Conservation (phyloP, 1,140 invertebrate species). For the Ceratina calcarata region DNA sequence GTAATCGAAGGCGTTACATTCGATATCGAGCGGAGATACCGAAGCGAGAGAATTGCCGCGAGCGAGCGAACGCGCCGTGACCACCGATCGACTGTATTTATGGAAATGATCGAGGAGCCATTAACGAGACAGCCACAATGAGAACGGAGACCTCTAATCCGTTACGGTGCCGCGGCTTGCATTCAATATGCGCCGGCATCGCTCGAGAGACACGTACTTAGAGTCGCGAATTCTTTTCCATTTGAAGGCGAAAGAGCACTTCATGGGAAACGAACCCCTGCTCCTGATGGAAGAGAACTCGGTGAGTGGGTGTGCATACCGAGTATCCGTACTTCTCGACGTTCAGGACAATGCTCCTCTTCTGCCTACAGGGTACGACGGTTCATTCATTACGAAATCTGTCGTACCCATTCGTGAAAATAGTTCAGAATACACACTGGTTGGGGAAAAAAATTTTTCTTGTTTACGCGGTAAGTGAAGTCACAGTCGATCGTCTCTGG, state of each 20-base stretch:
- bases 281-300: not conserved
- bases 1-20: constrained; percentile 54
- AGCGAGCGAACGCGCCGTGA: not conserved
- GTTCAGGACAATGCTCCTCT: constrained; percentile 39
- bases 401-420: too few relatives aligned
- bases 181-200: not conserved
- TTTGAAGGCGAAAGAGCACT: not conserved
- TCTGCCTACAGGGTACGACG: constrained; percentile 28
- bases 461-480: too few relatives aligned
- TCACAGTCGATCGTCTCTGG: too few relatives aligned
- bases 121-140: constrained; percentile 20
- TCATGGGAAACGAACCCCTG: not conserved
- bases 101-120: constrained; percentile 26
- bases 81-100: constrained; percentile 11
- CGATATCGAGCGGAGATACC: constrained; percentile 45
- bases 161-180: not conserved
- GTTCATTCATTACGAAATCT: not conserved
- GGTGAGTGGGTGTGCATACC: constrained; percentile 38
- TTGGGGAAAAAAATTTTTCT: too few relatives aligned
- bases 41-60: constrained; percentile 16
- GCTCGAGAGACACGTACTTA: constrained; percentile 8
- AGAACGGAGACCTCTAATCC: not conserved
- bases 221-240: not conserved
- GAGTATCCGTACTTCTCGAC: constrained; percentile 24
- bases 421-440: too few relatives aligned